Percentiles rank a stretch among this genome's conserved stretches.
phyloP scores from a whole-genome alignment of 64 coral and sea anemone genomes.

The Actinia tenebrosa region DNA sequence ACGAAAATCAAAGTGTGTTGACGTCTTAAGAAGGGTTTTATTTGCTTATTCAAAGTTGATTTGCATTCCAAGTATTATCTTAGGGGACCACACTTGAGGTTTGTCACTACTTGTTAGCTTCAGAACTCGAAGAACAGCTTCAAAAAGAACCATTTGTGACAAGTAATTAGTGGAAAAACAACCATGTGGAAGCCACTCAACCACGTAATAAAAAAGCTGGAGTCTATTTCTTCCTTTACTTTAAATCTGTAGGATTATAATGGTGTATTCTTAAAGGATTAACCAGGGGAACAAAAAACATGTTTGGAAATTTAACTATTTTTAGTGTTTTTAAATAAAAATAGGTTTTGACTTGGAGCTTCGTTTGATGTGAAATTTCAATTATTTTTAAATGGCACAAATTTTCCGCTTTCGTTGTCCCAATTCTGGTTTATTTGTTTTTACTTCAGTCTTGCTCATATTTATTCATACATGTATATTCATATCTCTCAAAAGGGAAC shows the following conservation, averaged over 20 bases:
- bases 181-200: background rate
- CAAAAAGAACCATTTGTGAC: background rate
- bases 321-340: background rate
- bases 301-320: background rate
- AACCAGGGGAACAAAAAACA: background rate
- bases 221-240: background rate
- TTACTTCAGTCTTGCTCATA: no score
- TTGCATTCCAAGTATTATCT: background rate
- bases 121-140: background rate
- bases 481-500: no score
- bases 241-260: background rate
- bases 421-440: no score
- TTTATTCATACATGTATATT: no score
- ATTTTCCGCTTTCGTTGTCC: no score
- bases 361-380: no score
- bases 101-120: background rate
- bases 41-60: background rate
- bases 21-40: background rate
- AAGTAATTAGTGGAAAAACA: background rate
- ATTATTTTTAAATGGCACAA: no score
- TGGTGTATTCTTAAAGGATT: background rate
- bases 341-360: background rate
- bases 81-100: background rate
- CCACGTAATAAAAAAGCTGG: background rate
- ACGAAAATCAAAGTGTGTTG: background rate